Percentiles rank a stretch among this genome's conserved stretches.
phyloP scores from a whole-genome alignment of 1,140 invertebrate genomes.

The Pogonomyrmex barbatus region DNA sequence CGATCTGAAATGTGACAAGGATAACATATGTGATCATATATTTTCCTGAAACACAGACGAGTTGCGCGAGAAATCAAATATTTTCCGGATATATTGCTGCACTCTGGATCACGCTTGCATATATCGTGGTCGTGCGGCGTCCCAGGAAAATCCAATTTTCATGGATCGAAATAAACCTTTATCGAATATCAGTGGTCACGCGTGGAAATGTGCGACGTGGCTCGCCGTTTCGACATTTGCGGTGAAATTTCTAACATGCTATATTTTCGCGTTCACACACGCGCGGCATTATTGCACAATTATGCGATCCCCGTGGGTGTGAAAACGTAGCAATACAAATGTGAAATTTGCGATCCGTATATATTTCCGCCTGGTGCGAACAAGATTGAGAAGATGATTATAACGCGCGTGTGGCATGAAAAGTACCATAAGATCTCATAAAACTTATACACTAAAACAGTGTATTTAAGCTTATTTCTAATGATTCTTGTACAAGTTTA shows the following conservation, averaged over 20 bases:
- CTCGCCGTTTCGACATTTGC: slow-evolving; percentile 52
- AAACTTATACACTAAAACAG: not conserved
- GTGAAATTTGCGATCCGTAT: slow-evolving; percentile 1
- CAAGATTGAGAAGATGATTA: slow-evolving; percentile 7
- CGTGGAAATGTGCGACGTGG: slow-evolving; percentile 40
- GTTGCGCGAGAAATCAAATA: slow-evolving; percentile 61
- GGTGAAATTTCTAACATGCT: slow-evolving; percentile 43
- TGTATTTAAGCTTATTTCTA: slow-evolving; percentile 14
- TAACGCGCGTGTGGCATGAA: not conserved
- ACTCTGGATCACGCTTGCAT: slow-evolving; percentile 37
- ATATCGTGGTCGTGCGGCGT: slow-evolving; percentile 18
- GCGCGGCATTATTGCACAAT: slow-evolving; percentile 28
- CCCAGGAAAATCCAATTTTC: slow-evolving; percentile 58
- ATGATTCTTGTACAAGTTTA: slow-evolving; percentile 4
- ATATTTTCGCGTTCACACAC: not conserved
- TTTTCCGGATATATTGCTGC: slow-evolving; percentile 40
- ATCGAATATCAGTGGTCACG: slow-evolving; percentile 57
- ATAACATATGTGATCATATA: slow-evolving; percentile 8
- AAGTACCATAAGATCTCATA: not conserved
- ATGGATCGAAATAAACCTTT: slow-evolving; percentile 56
- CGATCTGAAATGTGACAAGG: not conserved
- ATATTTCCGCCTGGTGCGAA: not conserved
- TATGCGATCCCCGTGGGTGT: slow-evolving; percentile 5
- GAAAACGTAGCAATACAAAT: not conserved
- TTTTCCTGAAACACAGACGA: slow-evolving; percentile 44